These are phyloP conservation scores for Penaeus indicus DNA, from an alignment of 1,140 invertebrate species.

Conservation along the genomic window DNA sequence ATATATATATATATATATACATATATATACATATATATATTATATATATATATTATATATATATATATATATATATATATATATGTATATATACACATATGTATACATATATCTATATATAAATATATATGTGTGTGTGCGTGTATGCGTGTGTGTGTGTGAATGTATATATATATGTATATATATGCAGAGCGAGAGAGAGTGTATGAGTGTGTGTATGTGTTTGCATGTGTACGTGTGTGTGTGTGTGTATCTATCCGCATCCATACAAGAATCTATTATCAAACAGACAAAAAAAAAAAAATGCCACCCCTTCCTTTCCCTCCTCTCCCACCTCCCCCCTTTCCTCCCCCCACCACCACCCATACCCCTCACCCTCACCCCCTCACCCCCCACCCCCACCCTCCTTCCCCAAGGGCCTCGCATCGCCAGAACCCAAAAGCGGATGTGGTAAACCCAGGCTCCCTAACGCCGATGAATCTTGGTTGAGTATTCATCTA, in stretches of 20 bases:
- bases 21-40: neutral
- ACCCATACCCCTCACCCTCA: too few relatives aligned
- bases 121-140: neutral
- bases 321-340: too few relatives aligned
- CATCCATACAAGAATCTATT: neutral
- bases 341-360: too few relatives aligned
- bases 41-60: neutral
- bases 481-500: too few relatives aligned
- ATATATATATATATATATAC: slow-evolving; percentile 27
- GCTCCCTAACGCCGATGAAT: too few relatives aligned
- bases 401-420: too few relatives aligned
- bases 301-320: neutral
- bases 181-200: neutral
- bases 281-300: neutral
- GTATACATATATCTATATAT: neutral
- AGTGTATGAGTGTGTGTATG: neutral
- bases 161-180: neutral
- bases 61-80: neutral
- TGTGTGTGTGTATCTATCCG: neutral
- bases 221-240: neutral
- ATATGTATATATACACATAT: neutral
- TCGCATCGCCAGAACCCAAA: too few relatives aligned
- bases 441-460: too few relatives aligned
- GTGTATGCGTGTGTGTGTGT: neutral
- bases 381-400: too few relatives aligned